These are phyloP conservation scores for Erythrolamprus reginae DNA, from an alignment of 2,113 vertebrate species.

Conservation along the genomic window DNA sequence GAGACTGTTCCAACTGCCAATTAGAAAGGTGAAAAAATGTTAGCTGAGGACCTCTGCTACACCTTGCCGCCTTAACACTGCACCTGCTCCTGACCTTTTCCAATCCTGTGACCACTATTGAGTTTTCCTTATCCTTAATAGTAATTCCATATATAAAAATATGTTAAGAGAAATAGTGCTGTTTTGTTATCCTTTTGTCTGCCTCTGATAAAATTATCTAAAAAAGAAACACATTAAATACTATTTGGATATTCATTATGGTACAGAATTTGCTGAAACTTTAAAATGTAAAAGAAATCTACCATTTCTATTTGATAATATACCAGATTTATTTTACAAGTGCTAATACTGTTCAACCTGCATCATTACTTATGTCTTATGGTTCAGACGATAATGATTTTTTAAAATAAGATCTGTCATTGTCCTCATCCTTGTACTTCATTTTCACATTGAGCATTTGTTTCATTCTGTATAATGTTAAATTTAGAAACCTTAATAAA, in stretches of 20 bases:
- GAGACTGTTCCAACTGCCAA: too few species aligned
- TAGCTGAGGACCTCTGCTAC: too few species aligned
- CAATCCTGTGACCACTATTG: too few species aligned
- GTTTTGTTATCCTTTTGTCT: conserved; percentile 14
- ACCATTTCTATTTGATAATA: background rate
- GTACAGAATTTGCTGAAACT: background rate
- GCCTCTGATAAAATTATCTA: conserved; percentile 44
- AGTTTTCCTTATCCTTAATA: too few species aligned
- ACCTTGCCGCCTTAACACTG: too few species aligned
- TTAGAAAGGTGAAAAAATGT: too few species aligned
- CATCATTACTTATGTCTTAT: background rate
- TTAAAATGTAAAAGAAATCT: background rate
- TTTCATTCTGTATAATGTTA: background rate
- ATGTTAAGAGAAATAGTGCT: background rate
- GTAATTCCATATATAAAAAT: background rate
- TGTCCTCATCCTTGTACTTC: background rate
- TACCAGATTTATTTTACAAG: background rate
- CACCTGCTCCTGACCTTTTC: too few species aligned
- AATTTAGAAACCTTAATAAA: background rate
- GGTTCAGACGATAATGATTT: background rate
- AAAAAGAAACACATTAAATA: background rate
- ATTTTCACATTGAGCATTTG: background rate
- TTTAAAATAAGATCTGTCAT: background rate
- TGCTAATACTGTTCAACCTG: background rate
- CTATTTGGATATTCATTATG: too few species aligned